Base-by-base conservation (phyloP, 2,113 vertebrate species). In the Uropsilus gracilis region DNA sequence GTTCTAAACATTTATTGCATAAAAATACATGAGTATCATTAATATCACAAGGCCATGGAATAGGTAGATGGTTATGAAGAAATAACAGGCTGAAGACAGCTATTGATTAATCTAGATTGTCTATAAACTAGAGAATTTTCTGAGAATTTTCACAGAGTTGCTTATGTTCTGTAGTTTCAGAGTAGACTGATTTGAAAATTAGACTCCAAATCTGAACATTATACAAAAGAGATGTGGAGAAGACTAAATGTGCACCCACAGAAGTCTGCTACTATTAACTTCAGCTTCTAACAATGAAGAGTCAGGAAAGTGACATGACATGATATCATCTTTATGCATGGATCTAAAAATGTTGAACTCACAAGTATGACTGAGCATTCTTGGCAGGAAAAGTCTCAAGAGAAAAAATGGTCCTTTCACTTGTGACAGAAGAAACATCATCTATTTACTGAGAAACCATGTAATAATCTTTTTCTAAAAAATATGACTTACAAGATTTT, bases 1-100 rank as follows among this genome's bases (percentile, higher is more conserved):
- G 18, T 30, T 80, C 86, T 77, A 86, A 90, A 94, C 85, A 80
- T 73, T 44, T 87, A 71, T 95, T 63, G 30, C 66, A 3, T 22
- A 22, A 55, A 55, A 55, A 55, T 55, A 55, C 26, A n/a, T 42
- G 55, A 20, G 14, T 53, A 50, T 20, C n/a, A 42, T 9, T 18
- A 24, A 39, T 14, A 53, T 63, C 39, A n/a, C 6, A 83, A 44
- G 37, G 8, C 42, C 42, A 22, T n/a, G 34, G 3, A 53, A 44
- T 39, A 42, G 44, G 55, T 53, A 6, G 18, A n/a, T 91, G 55
- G 32, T 63, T 63, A 5, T 53, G 28, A 46, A 83, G 82, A 83
- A 73, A 73, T 83, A n/a, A 64, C 14, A 91, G 14, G 28, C 20
- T 64, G 26, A 48, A 28, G 9, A 63, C 6, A 83, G 18, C 26